Evolutionary conservation across 2,113 vertebrate species (phyloP).

Genomic region (Cranoglanis bouderius): DNA sequence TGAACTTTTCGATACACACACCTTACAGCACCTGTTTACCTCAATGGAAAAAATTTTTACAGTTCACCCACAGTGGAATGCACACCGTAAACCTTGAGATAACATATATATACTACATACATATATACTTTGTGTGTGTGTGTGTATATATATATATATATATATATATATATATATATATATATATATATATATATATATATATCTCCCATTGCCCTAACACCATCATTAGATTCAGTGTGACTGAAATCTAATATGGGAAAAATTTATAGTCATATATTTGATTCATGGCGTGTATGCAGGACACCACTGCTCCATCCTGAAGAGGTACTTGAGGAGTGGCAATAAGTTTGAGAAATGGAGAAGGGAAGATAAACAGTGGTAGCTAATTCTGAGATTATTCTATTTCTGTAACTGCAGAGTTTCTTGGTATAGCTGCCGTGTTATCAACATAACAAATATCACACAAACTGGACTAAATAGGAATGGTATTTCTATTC

Average conservation of each 20-base stretch:
- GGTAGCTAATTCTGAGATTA: not conserved
- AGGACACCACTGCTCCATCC: not conserved
- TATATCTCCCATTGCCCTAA: no score
- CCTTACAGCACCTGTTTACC: not conserved
- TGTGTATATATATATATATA: no score
- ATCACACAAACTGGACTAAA: not conserved
- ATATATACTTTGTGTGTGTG: no score
- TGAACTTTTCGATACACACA: conserved; percentile 6
- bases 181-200: no score
- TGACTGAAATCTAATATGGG: not conserved
- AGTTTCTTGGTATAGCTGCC: not conserved
- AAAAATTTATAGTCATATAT: not conserved
- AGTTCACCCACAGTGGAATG: not conserved
- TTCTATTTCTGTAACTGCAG: not conserved
- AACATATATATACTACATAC: no score
- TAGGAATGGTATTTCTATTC: not conserved
- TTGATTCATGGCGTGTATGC: not conserved
- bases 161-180: no score
- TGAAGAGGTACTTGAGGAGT: not conserved
- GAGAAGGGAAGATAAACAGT: not conserved
- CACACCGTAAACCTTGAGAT: not conserved
- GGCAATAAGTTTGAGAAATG: not conserved
- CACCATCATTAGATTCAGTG: not conserved
- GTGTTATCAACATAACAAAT: not conserved
- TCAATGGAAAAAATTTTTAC: not conserved